phyloP scores from a whole-genome alignment of 2,797 vertebrate species.

The Astyanax mexicanus region DNA sequence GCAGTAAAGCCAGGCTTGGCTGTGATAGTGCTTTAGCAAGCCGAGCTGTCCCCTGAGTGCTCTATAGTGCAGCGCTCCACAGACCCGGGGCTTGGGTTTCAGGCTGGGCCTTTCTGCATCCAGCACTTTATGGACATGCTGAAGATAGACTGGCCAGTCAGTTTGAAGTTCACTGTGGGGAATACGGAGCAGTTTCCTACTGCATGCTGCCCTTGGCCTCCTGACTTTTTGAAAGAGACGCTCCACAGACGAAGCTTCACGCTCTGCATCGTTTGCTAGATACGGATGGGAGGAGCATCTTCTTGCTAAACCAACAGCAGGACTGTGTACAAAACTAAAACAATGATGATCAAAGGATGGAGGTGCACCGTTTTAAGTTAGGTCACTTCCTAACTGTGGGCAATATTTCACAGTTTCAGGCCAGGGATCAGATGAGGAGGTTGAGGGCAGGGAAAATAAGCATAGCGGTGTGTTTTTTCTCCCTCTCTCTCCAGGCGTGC shows the following conservation, averaged over 20 bases:
- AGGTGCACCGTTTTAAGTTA: constrained; percentile 80
- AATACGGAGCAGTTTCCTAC: constrained; percentile 46
- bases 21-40: constrained; percentile 77
- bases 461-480: constrained; percentile 77
- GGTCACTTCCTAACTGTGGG: constrained; percentile 77
- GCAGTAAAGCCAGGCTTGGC: constrained; percentile 66
- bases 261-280: constrained; percentile 59
- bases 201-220: constrained; percentile 64
- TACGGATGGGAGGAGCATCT: constrained; percentile 55
- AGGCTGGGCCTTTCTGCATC: constrained; percentile 73
- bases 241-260: constrained; percentile 34
- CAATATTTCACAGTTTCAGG: constrained; percentile 71
- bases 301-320: constrained; percentile 43
- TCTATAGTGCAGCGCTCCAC: constrained; percentile 66
- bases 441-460: constrained; percentile 84
- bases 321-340: constrained; percentile 69
- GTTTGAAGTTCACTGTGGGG: constrained; percentile 64
- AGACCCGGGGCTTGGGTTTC: constrained; percentile 63
- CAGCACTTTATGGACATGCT: constrained; percentile 75
- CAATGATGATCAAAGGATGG: constrained; percentile 77
- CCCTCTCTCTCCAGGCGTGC: constrained; percentile 63
- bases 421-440: constrained; percentile 85
- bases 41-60: constrained; percentile 68
- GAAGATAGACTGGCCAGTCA: constrained; percentile 72
- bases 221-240: constrained; percentile 66